These are phyloP conservation scores for Xenus cinereus DNA, from an alignment of 2,113 vertebrate species.

Conservation along the genomic window DNA sequence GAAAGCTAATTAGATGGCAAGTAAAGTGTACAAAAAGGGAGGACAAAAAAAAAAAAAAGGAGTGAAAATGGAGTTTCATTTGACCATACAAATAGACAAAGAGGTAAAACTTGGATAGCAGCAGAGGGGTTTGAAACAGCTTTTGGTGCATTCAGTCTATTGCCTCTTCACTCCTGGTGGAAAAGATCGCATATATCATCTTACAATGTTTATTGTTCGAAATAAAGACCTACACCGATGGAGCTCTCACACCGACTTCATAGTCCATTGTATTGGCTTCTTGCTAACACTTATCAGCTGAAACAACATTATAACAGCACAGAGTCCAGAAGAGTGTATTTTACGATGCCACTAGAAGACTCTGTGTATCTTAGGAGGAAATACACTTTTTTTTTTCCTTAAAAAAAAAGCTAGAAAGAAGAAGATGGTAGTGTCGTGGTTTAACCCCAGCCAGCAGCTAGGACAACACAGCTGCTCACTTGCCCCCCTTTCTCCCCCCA, in stretches of 20 bases:
- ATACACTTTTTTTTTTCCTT: background rate
- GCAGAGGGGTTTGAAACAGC: constrained; percentile 1
- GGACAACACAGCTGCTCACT: background rate
- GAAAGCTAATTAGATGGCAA: constrained; percentile 35
- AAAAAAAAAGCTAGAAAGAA: background rate
- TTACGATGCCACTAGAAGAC: background rate
- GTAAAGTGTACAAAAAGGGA: constrained; percentile 4
- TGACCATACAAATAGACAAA: constrained; percentile 13
- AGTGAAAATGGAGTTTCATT: background rate
- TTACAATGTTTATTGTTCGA: constrained; percentile 14
- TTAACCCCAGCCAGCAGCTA: background rate
- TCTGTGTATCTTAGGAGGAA: background rate
- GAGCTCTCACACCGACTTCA: constrained; percentile 11
- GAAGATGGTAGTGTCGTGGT: background rate
- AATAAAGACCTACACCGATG: constrained; percentile 10
- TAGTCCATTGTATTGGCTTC: constrained; percentile 16
- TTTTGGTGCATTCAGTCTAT: background rate
- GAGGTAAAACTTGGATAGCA: constrained; percentile 9
- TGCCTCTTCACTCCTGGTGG: background rate
- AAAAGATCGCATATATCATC: constrained; percentile 34
- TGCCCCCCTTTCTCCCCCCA: too few species aligned
- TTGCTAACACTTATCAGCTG: constrained; percentile 41
- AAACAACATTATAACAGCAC: constrained; percentile 23
- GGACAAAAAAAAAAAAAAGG: background rate
- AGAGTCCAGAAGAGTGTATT: background rate